Conservation (phyloP, 2,113 vertebrate species). For the Misgurnus anguillicaudatus region DNA sequence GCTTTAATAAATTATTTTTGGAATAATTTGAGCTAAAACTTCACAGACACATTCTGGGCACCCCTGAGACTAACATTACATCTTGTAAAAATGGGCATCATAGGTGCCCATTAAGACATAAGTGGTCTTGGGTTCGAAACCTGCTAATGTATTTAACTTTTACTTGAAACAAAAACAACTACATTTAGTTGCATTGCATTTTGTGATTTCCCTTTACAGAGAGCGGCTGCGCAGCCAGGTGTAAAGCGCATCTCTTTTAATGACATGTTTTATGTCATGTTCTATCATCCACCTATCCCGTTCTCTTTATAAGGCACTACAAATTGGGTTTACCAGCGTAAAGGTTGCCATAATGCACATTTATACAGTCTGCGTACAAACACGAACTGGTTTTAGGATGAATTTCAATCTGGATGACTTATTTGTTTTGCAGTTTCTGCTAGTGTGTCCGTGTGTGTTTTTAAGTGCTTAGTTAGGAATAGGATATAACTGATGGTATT, state of each 20-base stretch:
- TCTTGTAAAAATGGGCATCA: too few relatives aligned
- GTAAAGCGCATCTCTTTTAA: neutral
- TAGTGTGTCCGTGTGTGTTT: neutral
- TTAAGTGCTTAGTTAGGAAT: slow-evolving; percentile 16
- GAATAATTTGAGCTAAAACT: too few relatives aligned
- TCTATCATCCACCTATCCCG: neutral
- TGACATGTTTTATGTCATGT: slow-evolving; percentile 1
- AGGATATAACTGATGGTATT: slow-evolving; percentile 32
- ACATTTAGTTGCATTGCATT: too few relatives aligned
- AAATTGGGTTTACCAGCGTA: slow-evolving; percentile 56
- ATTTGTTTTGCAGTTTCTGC: slow-evolving; percentile 25
- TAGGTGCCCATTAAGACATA: too few relatives aligned
- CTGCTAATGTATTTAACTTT: too few relatives aligned
- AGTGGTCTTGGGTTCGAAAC: too few relatives aligned
- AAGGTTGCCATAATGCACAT: slow-evolving; percentile 53
- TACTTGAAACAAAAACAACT: too few relatives aligned
- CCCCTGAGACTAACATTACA: too few relatives aligned
- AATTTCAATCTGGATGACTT: slow-evolving; percentile 26
- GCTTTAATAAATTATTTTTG: too few relatives aligned
- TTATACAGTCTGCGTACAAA: slow-evolving; percentile 59
- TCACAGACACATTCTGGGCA: too few relatives aligned
- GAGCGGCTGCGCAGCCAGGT: too few relatives aligned
- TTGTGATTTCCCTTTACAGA: too few relatives aligned
- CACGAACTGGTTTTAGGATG: slow-evolving; percentile 52
- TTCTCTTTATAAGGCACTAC: slow-evolving; percentile 56